These are phyloP conservation scores for Myotis vivesi DNA, from an alignment of 2,797 vertebrate genomes.

Conservation along the genomic window DNA sequence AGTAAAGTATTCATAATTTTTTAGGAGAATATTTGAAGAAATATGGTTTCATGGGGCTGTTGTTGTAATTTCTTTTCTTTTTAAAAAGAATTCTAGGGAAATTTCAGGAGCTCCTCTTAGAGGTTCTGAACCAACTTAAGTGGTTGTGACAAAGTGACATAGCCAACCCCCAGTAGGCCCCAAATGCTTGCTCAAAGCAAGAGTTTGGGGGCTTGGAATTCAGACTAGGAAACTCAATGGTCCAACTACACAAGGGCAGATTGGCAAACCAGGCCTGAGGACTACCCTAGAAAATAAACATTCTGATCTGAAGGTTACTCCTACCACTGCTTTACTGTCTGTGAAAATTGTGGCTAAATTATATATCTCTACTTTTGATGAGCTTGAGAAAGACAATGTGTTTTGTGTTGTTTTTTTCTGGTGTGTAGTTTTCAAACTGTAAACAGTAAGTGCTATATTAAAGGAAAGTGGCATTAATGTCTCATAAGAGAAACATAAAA, in stretches of 20 bases:
- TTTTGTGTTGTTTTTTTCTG: not conserved
- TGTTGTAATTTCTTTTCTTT: not conserved
- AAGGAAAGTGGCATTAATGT: not conserved
- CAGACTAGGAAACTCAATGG: not conserved
- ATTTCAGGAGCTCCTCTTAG: conserved; percentile 9
- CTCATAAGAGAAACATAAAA: not conserved
- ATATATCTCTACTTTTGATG: not conserved
- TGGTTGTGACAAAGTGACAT: not conserved
- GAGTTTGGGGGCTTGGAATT: not conserved
- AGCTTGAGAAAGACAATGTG: not conserved
- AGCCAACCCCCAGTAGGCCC: not conserved
- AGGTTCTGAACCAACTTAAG: not conserved
- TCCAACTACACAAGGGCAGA: not conserved
- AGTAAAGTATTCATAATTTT: not conserved
- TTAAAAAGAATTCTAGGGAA: not conserved
- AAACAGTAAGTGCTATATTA: not conserved
- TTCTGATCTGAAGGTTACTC: not conserved
- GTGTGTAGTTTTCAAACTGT: not conserved
- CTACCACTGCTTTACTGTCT: not conserved
- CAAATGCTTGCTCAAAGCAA: not conserved
- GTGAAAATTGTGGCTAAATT: not conserved
- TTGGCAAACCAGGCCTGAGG: not conserved
- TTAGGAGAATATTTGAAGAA: conserved; percentile 32
- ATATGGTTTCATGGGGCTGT: not conserved
- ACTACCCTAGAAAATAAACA: not conserved